These are phyloP conservation scores for Exephanes ischioxanthus DNA, from an alignment of 2,888 invertebrate species.

Conservation along the genomic window DNA sequence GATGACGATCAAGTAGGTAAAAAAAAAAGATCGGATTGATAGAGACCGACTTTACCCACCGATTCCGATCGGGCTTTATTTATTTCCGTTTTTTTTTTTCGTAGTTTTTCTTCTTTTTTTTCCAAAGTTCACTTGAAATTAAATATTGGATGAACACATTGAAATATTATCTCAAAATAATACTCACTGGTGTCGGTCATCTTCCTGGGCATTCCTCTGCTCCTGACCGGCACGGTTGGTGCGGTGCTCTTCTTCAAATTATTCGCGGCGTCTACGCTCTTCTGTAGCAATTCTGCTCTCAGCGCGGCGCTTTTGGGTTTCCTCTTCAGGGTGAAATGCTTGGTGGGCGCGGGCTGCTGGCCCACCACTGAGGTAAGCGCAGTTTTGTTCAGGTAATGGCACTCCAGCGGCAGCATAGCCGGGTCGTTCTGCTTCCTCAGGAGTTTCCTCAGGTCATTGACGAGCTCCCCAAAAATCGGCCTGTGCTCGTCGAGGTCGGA, in stretches of 20 bases:
- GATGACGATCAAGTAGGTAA: no score
- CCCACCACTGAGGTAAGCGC: slow-evolving; percentile 95
- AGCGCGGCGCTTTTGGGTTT: slow-evolving; percentile 98
- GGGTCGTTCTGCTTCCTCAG: slow-evolving; percentile 94
- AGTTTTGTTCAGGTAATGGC: slow-evolving; percentile 97
- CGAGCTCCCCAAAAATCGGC: slow-evolving; percentile 95
- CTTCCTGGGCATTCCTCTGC: slow-evolving; percentile 93
- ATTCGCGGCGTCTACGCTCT: slow-evolving; percentile 95
- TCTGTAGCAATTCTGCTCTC: slow-evolving; percentile 95
- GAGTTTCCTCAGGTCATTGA: slow-evolving; percentile 93
- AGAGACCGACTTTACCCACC: no score
- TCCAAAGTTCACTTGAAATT: no score
- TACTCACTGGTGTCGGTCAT: slow-evolving; percentile 97
- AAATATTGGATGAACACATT: no score
- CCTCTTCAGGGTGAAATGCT: slow-evolving; percentile 96
- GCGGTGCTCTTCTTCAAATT: slow-evolving; percentile 95
- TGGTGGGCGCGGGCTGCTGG: slow-evolving; percentile 92
- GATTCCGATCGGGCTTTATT: no score
- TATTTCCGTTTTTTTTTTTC: no score
- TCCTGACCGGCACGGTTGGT: slow-evolving; percentile 91
- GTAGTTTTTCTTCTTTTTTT: no score
- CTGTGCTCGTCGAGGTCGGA: slow-evolving; percentile 95
- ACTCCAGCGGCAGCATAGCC: slow-evolving; percentile 96
- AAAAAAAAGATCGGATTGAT: no score
- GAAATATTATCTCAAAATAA: slow-evolving; percentile 53